Conservation (phyloP, 1,140 invertebrate species). For the Drosophila albomicans region DNA sequence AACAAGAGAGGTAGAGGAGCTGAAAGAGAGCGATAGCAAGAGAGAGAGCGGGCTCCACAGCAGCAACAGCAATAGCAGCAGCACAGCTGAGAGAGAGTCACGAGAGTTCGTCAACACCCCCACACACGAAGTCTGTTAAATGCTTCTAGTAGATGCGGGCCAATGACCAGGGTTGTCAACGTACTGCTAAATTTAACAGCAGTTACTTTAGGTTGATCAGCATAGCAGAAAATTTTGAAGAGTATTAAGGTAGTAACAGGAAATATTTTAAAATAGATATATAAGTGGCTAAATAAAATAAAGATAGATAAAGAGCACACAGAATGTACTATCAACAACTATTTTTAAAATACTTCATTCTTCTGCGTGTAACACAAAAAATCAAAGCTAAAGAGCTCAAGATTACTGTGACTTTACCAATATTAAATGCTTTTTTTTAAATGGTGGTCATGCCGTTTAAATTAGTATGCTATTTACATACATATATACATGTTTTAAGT, state of each 20-base stretch:
- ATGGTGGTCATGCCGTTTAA: too few relatives aligned
- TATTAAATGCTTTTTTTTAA: too few relatives aligned
- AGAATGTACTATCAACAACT: too few relatives aligned
- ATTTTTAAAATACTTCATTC: too few relatives aligned
- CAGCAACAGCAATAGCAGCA: constrained; percentile 2
- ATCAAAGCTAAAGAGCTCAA: too few relatives aligned
- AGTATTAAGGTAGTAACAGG: not conserved
- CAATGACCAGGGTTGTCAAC: constrained; percentile 37
- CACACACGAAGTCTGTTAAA: constrained; percentile 41
- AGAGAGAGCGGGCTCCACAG: constrained; percentile 8
- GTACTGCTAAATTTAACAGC: not conserved
- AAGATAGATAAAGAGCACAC: too few relatives aligned
- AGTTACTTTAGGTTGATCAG: constrained; percentile 1
- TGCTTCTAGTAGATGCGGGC: constrained; percentile 24
- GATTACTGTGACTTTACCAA: too few relatives aligned
- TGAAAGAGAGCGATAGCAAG: constrained; percentile 6
- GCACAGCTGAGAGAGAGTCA: constrained; percentile 17
- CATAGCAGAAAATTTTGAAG: not conserved
- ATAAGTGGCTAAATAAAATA: too few relatives aligned
- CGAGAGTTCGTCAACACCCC: constrained; percentile 28
- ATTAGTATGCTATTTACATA: too few relatives aligned
- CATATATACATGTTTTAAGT: too few relatives aligned
- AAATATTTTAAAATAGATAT: not conserved
- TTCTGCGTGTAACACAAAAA: too few relatives aligned
- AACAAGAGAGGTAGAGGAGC: constrained; percentile 10